Evolutionary conservation across 2,113 vertebrate species (phyloP).

Genomic region (Oceanodroma tethys): DNA sequence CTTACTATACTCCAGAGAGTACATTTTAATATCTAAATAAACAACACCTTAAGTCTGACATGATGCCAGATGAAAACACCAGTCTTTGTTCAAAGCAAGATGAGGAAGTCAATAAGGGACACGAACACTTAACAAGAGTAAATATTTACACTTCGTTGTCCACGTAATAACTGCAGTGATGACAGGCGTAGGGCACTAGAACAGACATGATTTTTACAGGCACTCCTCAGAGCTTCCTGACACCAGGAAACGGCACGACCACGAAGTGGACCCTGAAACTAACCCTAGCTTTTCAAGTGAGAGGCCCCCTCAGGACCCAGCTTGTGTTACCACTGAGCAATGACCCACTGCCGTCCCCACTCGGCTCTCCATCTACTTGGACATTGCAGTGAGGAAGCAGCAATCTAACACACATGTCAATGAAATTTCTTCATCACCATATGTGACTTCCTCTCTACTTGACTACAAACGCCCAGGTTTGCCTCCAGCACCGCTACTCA

Average conservation of each 20-base stretch:
- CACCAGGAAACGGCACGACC: neutral
- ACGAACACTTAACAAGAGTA: neutral
- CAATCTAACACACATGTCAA: fast-evolving
- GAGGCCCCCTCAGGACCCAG: neutral
- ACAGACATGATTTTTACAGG: neutral
- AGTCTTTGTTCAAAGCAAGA: neutral
- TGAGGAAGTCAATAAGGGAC: neutral
- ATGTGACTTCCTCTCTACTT: neutral
- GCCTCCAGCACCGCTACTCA: neutral
- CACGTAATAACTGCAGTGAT: neutral
- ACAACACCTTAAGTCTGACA: neutral
- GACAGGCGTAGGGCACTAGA: neutral
- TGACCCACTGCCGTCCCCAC: neutral
- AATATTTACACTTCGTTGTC: neutral
- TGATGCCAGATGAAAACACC: neutral
- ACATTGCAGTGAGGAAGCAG: neutral
- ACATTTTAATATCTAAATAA: neutral
- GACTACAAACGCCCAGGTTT: neutral
- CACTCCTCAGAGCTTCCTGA: neutral
- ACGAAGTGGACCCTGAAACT: neutral
- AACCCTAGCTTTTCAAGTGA: neutral
- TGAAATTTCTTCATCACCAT: neutral
- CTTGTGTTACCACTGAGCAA: neutral
- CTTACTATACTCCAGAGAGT: neutral
- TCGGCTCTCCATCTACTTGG: fast-evolving